Evolutionary conservation across 35 echinoderm and acorn worm genomes (phyloP).

Genomic region (Chiridota heheva): DNA sequence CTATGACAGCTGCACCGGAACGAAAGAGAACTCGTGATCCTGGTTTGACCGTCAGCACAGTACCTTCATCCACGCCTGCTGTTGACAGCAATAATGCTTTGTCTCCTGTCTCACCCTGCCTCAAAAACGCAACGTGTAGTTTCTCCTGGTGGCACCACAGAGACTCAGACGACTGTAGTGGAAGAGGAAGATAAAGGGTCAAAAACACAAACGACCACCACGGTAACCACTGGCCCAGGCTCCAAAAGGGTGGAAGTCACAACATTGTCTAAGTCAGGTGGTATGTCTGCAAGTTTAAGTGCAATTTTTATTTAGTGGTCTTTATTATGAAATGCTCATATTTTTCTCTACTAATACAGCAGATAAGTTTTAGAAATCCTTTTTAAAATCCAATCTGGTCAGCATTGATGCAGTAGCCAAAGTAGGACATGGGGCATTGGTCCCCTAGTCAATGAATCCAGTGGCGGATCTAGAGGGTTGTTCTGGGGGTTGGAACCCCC

Average conservation of each 20-base stretch:
- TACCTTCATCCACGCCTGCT: not conserved
- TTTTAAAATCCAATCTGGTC: no score
- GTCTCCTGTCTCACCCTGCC: conserved; percentile 14
- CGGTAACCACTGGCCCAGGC: conserved; percentile 50
- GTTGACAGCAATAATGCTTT: not conserved
- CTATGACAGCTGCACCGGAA: not conserved
- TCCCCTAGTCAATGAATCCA: no score
- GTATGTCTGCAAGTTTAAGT: not conserved
- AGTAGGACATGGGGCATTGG: no score
- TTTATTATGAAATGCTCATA: no score
- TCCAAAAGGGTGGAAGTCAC: conserved; percentile 45
- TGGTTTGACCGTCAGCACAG: conserved; percentile 26
- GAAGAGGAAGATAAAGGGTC: conserved; percentile 49
- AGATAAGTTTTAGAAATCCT: no score
- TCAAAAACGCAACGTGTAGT: conserved; percentile 40
- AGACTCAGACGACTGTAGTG: conserved; percentile 1
- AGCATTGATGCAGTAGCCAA: no score
- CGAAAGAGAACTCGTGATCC: conserved; percentile 32
- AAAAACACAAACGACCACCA: conserved; percentile 47
- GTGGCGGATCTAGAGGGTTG: no score
- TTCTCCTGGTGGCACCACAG: no score
- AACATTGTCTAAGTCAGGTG: conserved; percentile 55
- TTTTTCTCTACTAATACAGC: no score
- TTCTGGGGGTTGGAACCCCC: no score
- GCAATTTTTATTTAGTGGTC: no score